Evolutionary conservation across 2,888 invertebrate species (phyloP), one percentile per base, ranked within the genome.

Genomic region (Dolomedes plantarius): DNA sequence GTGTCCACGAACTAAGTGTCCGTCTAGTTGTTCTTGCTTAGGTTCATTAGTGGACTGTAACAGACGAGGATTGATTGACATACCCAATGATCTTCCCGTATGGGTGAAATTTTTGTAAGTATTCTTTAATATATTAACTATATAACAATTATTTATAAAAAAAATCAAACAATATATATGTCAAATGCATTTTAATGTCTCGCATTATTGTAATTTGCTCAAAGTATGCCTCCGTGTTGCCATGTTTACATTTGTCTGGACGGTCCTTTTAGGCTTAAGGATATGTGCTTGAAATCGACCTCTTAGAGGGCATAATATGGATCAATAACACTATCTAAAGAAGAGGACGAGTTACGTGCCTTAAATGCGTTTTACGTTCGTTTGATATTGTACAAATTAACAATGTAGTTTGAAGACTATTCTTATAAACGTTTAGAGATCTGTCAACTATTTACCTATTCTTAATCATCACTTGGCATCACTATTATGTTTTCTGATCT

Each of bases 61-160:
- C 89, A 94, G 94, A 90, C 93, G 93, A 91, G 94, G 94, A 91
- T 93, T 96, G 90, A 93, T 93, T 89, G 93, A 93, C 90, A 93
- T 96, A 91, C 95, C 96, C 89, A 93, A 91, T 86, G 92, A 94
- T 92, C 93, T 96, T 91, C 96, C 96, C 86, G 92, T 93, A 92
- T 95, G 95, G 95, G 94, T 95, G 91, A 93, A 94, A 92, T 93
- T 93, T 90, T 93, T 96, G 94, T 95, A 94, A 94, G 93, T 93
- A 90, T 73, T 68, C 31, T 76, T 69, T 46, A 65, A 69, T 29
- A 0, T 16, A 50, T 80, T 50, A 0, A 5, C 27, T 64, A n/a
- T n/a, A 16, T 23, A 23, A 36, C 36, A 36, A 36, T 36, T 36
- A 36, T 36, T 36, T 9, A n/a, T 23, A n/a, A 56, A 56, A n/a